Percentiles rank a stretch among this genome's conserved stretches.
Evolutionary conservation across 2,113 vertebrate genomes (phyloP).

Genomic region (Xiphophorus maculatus): DNA sequence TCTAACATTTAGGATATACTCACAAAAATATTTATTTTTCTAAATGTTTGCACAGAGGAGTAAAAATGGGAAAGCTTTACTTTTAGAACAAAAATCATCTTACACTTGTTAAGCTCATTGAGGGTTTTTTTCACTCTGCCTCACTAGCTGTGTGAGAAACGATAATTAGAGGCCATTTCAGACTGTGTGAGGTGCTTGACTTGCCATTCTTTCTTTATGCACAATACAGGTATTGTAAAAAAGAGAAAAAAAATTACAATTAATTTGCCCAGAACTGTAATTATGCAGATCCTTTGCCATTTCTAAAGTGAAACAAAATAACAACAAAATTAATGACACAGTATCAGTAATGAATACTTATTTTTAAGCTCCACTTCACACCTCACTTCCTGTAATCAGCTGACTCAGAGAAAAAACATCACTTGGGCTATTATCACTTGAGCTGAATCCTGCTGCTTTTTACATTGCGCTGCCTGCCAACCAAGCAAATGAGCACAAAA

Average conservation of each 20-base stretch:
- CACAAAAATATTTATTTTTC: not conserved
- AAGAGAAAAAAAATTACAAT: not conserved
- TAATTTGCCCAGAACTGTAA: not conserved
- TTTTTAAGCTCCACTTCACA: conserved; percentile 11
- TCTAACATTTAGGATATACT: conserved; percentile 1
- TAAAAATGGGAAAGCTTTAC: not conserved
- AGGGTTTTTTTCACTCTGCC: conserved; percentile 6
- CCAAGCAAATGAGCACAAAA: conserved; percentile 23
- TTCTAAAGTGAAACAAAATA: not conserved
- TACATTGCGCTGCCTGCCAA: conserved; percentile 23
- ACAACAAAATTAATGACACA: not conserved
- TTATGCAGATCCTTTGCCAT: conserved; percentile 8
- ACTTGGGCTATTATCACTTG: conserved; percentile 32
- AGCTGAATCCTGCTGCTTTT: conserved; percentile 36
- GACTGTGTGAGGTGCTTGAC: conserved; percentile 17
- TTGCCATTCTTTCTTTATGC: conserved; percentile 8
- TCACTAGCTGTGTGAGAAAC: conserved; percentile 20
- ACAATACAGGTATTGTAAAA: not conserved
- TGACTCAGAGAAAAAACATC: conserved; percentile 33
- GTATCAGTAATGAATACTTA: conserved; percentile 12
- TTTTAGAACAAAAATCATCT: not conserved
- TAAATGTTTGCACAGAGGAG: not conserved
- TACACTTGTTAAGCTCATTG: conserved; percentile 4
- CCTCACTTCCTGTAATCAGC: conserved; percentile 27
- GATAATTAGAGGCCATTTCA: conserved; percentile 26